Conservation (phyloP, 92 coral and sea anemone genomes). For the Bergia puertoricense region DNA sequence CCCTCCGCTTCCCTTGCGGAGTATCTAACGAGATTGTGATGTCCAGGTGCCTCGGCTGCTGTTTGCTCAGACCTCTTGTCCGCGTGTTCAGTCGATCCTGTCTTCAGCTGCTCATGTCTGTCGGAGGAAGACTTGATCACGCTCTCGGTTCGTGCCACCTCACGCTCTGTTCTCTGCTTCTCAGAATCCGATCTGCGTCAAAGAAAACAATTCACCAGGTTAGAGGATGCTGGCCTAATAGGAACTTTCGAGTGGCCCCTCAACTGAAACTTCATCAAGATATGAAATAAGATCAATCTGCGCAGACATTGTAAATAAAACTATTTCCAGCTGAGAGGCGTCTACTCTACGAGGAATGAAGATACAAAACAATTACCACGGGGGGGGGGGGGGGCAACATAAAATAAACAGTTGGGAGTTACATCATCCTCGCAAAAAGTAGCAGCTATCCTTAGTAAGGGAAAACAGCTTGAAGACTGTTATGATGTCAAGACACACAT, state of each 20-base stretch:
- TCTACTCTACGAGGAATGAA: too few relatives aligned
- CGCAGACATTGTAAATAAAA: too few relatives aligned
- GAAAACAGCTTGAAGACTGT: too few relatives aligned
- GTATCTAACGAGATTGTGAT: slow-evolving; percentile 1
- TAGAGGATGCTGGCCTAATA: not conserved
- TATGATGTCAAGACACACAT: not conserved
- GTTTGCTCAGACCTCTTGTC: slow-evolving; percentile 8
- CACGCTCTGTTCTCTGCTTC: slow-evolving; percentile 58
- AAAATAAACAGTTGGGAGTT: too few relatives aligned
- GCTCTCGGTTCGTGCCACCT: slow-evolving; percentile 86
- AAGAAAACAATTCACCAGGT: not conserved
- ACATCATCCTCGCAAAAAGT: too few relatives aligned
- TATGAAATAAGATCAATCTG: too few relatives aligned
- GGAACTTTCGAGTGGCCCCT: not conserved
- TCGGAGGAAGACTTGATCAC: slow-evolving; percentile 87
- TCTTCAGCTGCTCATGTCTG: slow-evolving; percentile 36
- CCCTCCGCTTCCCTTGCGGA: slow-evolving; percentile 17
- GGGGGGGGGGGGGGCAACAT: too few relatives aligned
- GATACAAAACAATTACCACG: too few relatives aligned
- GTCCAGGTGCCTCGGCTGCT: not conserved
- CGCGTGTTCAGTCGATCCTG: not conserved
- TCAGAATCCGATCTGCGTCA: slow-evolving; percentile 46
- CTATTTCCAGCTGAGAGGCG: too few relatives aligned
- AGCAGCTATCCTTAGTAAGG: too few relatives aligned
- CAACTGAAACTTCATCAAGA: too few relatives aligned